A percentile compares a stretch with the other conserved stretches of the same genome.
These are phyloP conservation scores for Notothenia rossii DNA, from an alignment of 2,113 vertebrate species.

Conservation along the genomic window DNA sequence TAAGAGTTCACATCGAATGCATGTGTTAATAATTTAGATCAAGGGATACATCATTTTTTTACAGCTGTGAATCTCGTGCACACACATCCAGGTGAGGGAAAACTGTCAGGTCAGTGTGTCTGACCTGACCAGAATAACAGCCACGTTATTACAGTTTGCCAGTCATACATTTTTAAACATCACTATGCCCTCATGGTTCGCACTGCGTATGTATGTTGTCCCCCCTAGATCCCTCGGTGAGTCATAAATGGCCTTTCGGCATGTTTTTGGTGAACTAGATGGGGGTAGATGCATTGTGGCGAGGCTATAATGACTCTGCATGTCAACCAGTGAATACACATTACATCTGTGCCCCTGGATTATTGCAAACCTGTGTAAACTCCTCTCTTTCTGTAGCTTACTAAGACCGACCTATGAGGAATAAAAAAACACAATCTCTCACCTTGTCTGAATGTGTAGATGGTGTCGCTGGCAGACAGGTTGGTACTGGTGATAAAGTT, in stretches of 20 bases:
- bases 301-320: constrained; percentile 1
- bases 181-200: constrained; percentile 28
- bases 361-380: not conserved
- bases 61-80: constrained; percentile 5
- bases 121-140: constrained; percentile 51
- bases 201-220: not conserved
- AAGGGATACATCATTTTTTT: constrained; percentile 28
- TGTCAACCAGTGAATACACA: constrained; percentile 7
- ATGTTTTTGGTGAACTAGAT: constrained; percentile 17
- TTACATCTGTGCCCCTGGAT: not conserved
- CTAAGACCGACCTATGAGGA: not conserved
- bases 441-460: constrained; percentile 96
- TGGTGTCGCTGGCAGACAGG: constrained; percentile 92
- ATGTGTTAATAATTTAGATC: constrained; percentile 51
- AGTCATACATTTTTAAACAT: constrained; percentile 69
- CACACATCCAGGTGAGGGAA: not conserved
- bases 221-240: constrained; percentile 40
- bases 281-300: not conserved
- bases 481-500: constrained; percentile 95
- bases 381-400: not conserved
- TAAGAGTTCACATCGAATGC: constrained; percentile 36
- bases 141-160: constrained; percentile 52
- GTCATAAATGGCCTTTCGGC: constrained; percentile 34
- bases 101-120: constrained; percentile 26
- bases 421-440: too few species aligned